Evolutionary conservation across 1,140 invertebrate species (phyloP).

Genomic region (Pogonomyrmex barbatus): DNA sequence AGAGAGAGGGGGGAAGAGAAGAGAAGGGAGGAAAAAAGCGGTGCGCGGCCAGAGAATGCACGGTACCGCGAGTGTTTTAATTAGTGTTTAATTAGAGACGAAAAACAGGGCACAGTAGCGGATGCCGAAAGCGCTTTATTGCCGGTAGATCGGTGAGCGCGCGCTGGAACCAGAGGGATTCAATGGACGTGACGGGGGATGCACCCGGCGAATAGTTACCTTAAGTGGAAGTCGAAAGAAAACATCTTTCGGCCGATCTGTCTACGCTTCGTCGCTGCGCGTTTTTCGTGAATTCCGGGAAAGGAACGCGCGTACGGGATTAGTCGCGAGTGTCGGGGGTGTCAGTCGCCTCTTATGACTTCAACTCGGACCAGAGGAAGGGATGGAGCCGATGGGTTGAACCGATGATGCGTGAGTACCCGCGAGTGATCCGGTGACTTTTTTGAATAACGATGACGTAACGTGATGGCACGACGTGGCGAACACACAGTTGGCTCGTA

Average conservation of each 20-base stretch:
- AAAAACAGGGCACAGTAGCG: slow-evolving; percentile 46
- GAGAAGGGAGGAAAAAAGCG: background rate
- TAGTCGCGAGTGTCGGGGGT: background rate
- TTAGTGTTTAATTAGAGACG: slow-evolving; percentile 68
- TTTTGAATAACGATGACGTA: slow-evolving; percentile 42
- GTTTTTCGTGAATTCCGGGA: background rate
- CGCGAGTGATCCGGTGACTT: slow-evolving; percentile 19
- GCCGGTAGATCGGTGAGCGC: background rate
- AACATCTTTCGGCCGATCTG: background rate
- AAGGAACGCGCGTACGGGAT: background rate
- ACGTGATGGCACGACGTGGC: slow-evolving; percentile 11
- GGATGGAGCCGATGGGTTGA: slow-evolving; percentile 8
- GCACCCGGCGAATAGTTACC: background rate
- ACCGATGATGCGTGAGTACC: slow-evolving; percentile 31
- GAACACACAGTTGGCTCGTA: background rate
- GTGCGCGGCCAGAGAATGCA: slow-evolving; percentile 10
- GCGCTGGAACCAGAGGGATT: background rate
- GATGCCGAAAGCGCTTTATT: slow-evolving; percentile 5
- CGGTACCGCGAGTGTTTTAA: slow-evolving; percentile 60
- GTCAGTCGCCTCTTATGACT: slow-evolving; percentile 18
- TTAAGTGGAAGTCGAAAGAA: slow-evolving; percentile 5
- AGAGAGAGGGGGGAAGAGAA: background rate
- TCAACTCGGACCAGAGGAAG: background rate
- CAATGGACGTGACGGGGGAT: slow-evolving; percentile 19
- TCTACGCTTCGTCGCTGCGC: background rate